A percentile compares a stretch with the other conserved stretches of the same genome.
Evolutionary conservation across 2,113 vertebrate genomes (phyloP).

Genomic region (Ceyx melanurus): DNA sequence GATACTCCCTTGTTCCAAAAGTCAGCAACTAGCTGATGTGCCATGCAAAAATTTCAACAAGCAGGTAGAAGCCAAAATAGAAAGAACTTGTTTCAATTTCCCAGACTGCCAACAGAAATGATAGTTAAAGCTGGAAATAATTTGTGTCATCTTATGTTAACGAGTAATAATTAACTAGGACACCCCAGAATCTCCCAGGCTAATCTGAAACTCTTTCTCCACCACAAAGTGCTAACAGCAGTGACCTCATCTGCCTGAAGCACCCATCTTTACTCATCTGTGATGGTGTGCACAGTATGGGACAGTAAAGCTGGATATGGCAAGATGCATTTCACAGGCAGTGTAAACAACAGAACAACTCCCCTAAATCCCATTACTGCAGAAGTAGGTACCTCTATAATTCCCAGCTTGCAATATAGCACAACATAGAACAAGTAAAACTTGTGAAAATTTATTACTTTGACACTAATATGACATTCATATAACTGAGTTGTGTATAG

Average conservation of each 20-base stretch:
- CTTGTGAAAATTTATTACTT: neutral
- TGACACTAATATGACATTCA: neutral
- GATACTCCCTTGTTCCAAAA: neutral
- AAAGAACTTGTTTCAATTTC: neutral
- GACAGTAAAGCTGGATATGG: neutral
- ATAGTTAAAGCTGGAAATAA: neutral
- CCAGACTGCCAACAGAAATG: neutral
- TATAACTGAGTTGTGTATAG: neutral
- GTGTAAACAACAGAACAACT: neutral
- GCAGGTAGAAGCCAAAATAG: neutral
- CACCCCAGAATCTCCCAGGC: neutral
- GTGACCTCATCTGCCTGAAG: accelerated
- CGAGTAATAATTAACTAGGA: neutral
- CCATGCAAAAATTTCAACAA: neutral
- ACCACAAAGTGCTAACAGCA: neutral
- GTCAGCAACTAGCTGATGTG: accelerated
- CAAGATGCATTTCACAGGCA: neutral
- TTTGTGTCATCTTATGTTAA: neutral
- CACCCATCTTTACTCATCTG: neutral
- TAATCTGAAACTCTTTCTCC: neutral
- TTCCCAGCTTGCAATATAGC: neutral
- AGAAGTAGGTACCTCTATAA: neutral
- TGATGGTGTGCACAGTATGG: accelerated
- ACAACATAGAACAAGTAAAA: neutral
- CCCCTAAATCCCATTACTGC: accelerated